Base-by-base conservation (phyloP, 1,140 invertebrate species). In the Halyomorpha halys region DNA sequence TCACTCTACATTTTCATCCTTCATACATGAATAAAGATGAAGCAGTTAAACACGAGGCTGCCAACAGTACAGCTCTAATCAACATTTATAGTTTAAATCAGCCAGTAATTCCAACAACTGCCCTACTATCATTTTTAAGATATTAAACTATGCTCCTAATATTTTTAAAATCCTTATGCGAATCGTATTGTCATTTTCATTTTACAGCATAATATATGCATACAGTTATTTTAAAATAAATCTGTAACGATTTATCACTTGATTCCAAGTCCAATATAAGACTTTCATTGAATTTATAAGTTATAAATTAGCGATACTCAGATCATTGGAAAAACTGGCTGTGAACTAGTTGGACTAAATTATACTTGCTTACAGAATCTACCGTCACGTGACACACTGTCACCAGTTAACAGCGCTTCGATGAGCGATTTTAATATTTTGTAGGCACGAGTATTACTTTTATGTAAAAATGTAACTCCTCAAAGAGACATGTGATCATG, bases 391-490 rank as follows among this genome's bases (percentile, higher is more conserved):
- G 44, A 62, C 44, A 21, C 15, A 44, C 59, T 44, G 61, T 34
- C 63, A 64, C 63, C 51, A 59, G 23, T 45, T 67, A 69, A 69
- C 68, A 69, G 68, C 66, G 68, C 68, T 63, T 62, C 68, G 68
- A 69, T 69, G 68, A 69, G 68, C 68, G 68, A 66, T 65, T 67
- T 68, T 66, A 66, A 67, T 65, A 66, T 62, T 66, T 66, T 66
- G 65, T 69, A 69, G 68, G 68, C 68, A 69, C 68, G 64, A 67
- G 66, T 62, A 66, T 62, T 67, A 64, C 19, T 61, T 67, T 62
- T 62, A n/a, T n/a, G n/a, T n/a, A 23, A n/a, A 47, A 47, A 62
- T 18, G 25, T 27, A 23, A 19, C 18, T 49, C 25, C 25, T 62
- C 23, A 15, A 62, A 62, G 44, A 62, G 18, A 47, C 15, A 62